A percentile compares a stretch with the other conserved stretches of the same genome.
Conservation (phyloP, 2,888 invertebrate genomes). For the Aricia artaxerxes region DNA sequence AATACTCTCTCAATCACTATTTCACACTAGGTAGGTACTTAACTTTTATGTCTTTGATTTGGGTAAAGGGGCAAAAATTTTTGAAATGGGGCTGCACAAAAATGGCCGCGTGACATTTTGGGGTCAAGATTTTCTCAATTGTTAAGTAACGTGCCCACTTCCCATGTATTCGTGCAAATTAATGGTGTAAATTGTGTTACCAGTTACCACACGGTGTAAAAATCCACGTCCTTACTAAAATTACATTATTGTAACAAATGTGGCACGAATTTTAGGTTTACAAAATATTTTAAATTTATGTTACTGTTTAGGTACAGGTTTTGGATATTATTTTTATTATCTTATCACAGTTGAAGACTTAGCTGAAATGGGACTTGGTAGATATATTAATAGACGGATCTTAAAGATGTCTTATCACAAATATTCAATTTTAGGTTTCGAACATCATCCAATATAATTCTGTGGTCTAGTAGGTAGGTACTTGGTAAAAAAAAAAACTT, state of each 20-base stretch:
- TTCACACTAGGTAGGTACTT: background rate
- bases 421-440: too few relatives aligned
- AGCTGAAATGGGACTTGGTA: too few relatives aligned
- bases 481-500: background rate
- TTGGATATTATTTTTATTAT: too few relatives aligned
- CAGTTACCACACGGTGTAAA: background rate
- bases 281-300: too few relatives aligned
- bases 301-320: too few relatives aligned
- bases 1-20: background rate
- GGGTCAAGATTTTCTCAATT: background rate
- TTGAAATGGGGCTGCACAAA: background rate
- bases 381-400: too few relatives aligned
- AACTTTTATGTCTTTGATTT: background rate
- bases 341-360: too few relatives aligned
- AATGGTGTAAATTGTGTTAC: background rate
- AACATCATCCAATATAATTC: background rate
- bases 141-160: background rate
- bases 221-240: background rate
- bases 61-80: background rate
- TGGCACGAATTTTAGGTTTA: background rate
- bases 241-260: background rate
- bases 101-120: background rate
- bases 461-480: background rate
- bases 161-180: constrained; percentile 13
- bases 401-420: too few relatives aligned